Base-by-base conservation (phyloP, 2,888 invertebrate genomes). In the Tuberolachnus salignus region DNA sequence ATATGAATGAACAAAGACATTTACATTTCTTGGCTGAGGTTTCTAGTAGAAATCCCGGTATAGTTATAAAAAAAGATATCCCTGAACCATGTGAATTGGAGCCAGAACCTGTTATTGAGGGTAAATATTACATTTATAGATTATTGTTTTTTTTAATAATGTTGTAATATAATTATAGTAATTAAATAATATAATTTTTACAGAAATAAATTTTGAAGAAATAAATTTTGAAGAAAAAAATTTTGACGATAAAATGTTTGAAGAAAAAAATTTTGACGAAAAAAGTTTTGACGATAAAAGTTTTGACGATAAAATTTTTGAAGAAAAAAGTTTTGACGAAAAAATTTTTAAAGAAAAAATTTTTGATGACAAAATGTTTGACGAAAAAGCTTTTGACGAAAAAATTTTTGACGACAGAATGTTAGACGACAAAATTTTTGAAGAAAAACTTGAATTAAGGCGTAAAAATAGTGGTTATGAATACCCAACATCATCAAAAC, bases 1-100 rank as follows among this genome's bases (percentile, higher is more conserved):
- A 42, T 8, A 19, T 59, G 11, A 34, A 63, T 9, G 67, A 78
- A 49, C 67, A 78, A 34, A 67, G 49, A 59, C 67, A 78, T 78
- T 78, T 78, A 69, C 57, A 57, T 16, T 78, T 78, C 49, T 67
- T 78, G 14, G 67, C 75, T 57, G 75, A 78, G 1, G n/a, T 78
- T 34, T 78, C 75, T 26, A 78, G 57, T 75, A 66, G 59, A 21
- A 67, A 59, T 55, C n/a, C 14, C 10, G 23, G 26, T 34, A 16
- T 67, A 16, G 46, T 19, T 8, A 64, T 67, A 9, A 49, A 46
- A 11, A 3, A 21, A 21, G 51, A 55, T 1, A 19, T 14, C 8
- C 34, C 53, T 42, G 14, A 16, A 13, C 14, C 19, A 6, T 3
- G 23, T n/a, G 14, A 23, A 72, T 46, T 10, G 9, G 61, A 70